Evolutionary conservation across 92 coral and sea anemone species (phyloP).

Genomic region (Anthopleura xanthogrammica): DNA sequence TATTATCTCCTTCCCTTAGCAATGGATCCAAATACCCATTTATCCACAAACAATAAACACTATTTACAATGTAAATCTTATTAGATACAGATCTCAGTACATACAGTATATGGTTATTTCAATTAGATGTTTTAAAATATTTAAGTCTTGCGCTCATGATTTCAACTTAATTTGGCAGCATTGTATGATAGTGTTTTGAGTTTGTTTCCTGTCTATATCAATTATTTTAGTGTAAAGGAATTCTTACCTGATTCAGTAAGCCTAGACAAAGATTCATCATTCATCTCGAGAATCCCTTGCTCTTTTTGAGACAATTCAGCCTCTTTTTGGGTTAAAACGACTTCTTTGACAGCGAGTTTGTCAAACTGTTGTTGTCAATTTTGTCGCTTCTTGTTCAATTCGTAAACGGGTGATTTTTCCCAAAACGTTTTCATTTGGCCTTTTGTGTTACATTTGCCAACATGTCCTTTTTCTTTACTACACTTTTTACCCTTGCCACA

Average conservation of each 20-base stretch:
- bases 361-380: background rate
- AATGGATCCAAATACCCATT: no score
- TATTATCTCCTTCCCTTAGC: no score
- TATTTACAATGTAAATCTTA: no score
- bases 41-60: no score
- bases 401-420: slow-evolving; percentile 6
- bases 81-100: no score
- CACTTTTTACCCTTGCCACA: slow-evolving; percentile 1
- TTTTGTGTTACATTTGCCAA: slow-evolving; percentile 8
- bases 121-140: no score
- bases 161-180: no score
- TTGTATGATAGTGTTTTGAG: no score
- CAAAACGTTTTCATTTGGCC: background rate
- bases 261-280: background rate
- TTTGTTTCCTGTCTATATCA: no score
- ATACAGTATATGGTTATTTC: no score
- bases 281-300: background rate
- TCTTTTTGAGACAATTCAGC: background rate
- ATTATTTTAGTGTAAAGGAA: no score
- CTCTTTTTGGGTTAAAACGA: background rate
- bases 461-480: slow-evolving; percentile 7
- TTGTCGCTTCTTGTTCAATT: slow-evolving; percentile 3
- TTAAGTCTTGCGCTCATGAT: no score
- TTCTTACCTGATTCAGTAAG: background rate
- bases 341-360: background rate